Evolutionary conservation across 2,888 invertebrate genomes (phyloP).

Genomic region (Dorcus parallelipipedus): DNA sequence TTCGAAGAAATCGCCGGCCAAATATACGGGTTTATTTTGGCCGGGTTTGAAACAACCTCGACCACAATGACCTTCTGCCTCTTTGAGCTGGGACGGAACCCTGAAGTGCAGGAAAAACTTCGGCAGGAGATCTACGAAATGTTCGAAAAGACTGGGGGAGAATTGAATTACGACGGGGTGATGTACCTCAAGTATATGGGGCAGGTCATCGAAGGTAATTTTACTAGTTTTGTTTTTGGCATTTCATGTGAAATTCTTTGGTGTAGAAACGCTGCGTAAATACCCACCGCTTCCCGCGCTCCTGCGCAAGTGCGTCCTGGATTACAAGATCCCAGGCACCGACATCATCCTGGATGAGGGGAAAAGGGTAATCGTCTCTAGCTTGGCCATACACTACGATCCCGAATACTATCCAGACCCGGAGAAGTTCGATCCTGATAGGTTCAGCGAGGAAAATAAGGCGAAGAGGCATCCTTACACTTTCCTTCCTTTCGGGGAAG

Average conservation of each 20-base stretch:
- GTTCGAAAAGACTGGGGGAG: constrained; percentile 40
- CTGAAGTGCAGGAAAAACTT: constrained; percentile 46
- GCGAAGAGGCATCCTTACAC: constrained; percentile 26
- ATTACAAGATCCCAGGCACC: constrained; percentile 36
- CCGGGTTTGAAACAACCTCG: constrained; percentile 58
- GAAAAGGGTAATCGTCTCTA: constrained; percentile 36
- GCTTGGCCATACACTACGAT: constrained; percentile 31
- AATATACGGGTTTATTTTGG: constrained; percentile 57
- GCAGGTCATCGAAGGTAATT: constrained; percentile 44
- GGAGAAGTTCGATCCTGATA: constrained; percentile 31
- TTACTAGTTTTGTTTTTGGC: too few relatives aligned
- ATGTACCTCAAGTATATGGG: constrained; percentile 52
- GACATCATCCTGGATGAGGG: constrained; percentile 39
- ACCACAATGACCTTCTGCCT: constrained; percentile 55
- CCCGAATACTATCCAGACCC: constrained; percentile 36
- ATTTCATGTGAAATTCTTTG: too few relatives aligned
- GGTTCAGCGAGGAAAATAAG: constrained; percentile 29
- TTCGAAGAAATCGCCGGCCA: constrained; percentile 48
- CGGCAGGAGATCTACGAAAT: constrained; percentile 47
- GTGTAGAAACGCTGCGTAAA: constrained; percentile 41
- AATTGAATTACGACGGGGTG: constrained; percentile 50
- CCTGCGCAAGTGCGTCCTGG: constrained; percentile 21
- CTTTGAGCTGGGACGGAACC: constrained; percentile 53
- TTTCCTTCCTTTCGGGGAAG: constrained; percentile 35
- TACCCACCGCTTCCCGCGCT: constrained; percentile 37